These are phyloP conservation scores for Ceratina australensis DNA, from an alignment of 1,140 invertebrate genomes.

Conservation along the genomic window DNA sequence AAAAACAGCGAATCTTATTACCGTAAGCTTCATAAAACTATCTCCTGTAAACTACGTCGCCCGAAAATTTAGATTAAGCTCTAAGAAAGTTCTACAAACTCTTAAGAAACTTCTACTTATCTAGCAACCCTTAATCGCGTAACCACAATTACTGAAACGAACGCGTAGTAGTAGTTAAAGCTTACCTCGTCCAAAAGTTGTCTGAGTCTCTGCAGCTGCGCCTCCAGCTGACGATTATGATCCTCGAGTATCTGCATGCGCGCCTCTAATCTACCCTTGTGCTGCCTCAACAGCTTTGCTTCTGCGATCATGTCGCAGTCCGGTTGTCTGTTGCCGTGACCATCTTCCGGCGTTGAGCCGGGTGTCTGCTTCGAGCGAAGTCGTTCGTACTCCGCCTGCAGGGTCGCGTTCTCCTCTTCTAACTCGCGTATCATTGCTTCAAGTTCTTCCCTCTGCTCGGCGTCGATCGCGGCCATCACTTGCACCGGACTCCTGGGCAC, in stretches of 20 bases:
- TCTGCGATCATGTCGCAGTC: conserved; percentile 96
- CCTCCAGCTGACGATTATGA: conserved; percentile 95
- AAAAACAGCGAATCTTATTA: not conserved
- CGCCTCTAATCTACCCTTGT: conserved; percentile 96
- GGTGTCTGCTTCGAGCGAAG: conserved; percentile 86
- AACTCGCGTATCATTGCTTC: conserved; percentile 97
- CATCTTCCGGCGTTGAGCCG: conserved; percentile 85
- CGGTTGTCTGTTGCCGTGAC: conserved; percentile 77
- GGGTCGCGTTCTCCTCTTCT: conserved; percentile 95
- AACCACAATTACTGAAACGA: not conserved
- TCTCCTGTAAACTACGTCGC: too few relatives aligned
- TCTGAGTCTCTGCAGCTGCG: conserved; percentile 90
- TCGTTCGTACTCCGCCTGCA: conserved; percentile 96
- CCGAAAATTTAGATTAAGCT: not conserved
- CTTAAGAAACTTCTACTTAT: not conserved
- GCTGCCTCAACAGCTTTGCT: conserved; percentile 93
- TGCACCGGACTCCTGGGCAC: conserved; percentile 86
- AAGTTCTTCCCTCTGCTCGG: conserved; percentile 95
- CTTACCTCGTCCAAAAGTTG: conserved; percentile 92
- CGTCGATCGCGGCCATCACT: conserved; percentile 96
- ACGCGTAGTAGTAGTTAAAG: not conserved
- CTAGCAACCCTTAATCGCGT: too few relatives aligned
- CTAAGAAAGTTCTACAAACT: not conserved
- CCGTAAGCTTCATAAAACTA: not conserved
- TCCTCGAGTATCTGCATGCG: conserved; percentile 98